Evolutionary conservation across 2,113 vertebrate genomes (phyloP).

Genomic region (Thunnus thynnus): DNA sequence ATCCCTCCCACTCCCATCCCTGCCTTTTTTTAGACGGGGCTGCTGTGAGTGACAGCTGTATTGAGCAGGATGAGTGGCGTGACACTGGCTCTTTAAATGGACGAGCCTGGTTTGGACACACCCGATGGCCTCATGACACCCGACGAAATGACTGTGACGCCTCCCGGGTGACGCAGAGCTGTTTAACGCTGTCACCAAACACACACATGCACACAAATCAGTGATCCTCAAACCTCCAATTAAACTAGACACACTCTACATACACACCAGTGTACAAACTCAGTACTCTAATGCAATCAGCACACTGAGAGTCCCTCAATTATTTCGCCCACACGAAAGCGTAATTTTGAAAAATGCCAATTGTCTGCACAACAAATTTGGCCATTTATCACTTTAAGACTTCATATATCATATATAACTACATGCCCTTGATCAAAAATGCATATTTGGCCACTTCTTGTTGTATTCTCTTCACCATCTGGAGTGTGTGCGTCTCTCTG

Average conservation of each 20-base stretch:
- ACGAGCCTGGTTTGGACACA: constrained; percentile 22
- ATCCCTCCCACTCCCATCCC: not conserved
- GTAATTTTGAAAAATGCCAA: too few relatives aligned
- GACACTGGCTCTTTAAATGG: constrained; percentile 40
- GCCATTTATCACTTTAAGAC: constrained; percentile 42
- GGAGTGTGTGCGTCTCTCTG: constrained; percentile 51
- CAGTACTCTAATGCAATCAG: too few relatives aligned
- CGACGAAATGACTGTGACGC: constrained; percentile 25
- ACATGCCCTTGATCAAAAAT: constrained; percentile 35
- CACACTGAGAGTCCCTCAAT: too few relatives aligned
- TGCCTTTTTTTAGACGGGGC: constrained; percentile 28
- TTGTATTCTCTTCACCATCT: constrained; percentile 67
- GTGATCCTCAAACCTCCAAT: not conserved
- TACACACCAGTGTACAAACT: too few relatives aligned
- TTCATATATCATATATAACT: constrained; percentile 35
- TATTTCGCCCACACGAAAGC: too few relatives aligned
- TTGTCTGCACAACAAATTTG: constrained; percentile 27
- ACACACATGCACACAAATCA: not conserved
- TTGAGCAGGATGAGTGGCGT: constrained; percentile 58
- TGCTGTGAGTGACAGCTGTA: constrained; percentile 71
- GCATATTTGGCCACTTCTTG: constrained; percentile 20
- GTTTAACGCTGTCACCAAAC: constrained; percentile 54
- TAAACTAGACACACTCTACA: not conserved
- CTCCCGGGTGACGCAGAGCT: constrained; percentile 23
- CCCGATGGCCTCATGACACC: constrained; percentile 60